phyloP scores from a whole-genome alignment of 2,113 vertebrate species.

The Psittacula cyanocephala region DNA sequence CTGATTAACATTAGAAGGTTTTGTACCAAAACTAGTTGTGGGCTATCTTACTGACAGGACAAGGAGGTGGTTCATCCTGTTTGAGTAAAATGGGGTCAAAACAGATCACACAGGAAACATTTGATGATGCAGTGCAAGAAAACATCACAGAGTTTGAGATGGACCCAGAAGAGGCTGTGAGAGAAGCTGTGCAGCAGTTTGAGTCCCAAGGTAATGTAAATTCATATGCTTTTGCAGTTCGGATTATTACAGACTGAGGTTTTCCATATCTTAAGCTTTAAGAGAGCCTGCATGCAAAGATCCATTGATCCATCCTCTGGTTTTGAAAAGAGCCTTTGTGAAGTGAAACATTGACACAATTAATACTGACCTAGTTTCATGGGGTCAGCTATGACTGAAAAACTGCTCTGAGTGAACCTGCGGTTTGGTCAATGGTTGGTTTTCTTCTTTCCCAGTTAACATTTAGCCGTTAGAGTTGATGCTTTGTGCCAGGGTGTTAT shows the following conservation, averaged over 20 bases:
- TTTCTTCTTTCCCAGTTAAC: accelerated
- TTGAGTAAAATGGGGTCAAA: constrained; percentile 77
- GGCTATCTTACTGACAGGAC: not conserved
- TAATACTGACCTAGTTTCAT: not conserved
- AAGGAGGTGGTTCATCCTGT: accelerated
- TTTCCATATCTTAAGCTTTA: accelerated
- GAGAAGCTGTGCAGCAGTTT: constrained; percentile 90
- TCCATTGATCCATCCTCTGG: not conserved
- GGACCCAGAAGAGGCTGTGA: constrained; percentile 85
- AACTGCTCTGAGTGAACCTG: not conserved
- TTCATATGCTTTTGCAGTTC: not conserved
- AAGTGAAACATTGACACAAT: not conserved
- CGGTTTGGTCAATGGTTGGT: not conserved
- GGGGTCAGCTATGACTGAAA: not conserved
- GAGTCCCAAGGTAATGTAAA: constrained; percentile 85
- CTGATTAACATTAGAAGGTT: accelerated
- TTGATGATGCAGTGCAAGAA: constrained; percentile 88
- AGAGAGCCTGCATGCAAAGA: not conserved
- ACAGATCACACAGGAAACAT: constrained; percentile 91
- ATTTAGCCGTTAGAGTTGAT: not conserved
- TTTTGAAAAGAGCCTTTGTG: not conserved
- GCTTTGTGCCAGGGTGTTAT: not conserved
- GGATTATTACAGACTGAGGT: not conserved
- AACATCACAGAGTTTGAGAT: constrained; percentile 92
- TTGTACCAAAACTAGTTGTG: not conserved